Percentiles rank a stretch among this genome's conserved stretches.
Conservation (phyloP, 2,113 vertebrate species). For the Thinocorus orbignyianus region DNA sequence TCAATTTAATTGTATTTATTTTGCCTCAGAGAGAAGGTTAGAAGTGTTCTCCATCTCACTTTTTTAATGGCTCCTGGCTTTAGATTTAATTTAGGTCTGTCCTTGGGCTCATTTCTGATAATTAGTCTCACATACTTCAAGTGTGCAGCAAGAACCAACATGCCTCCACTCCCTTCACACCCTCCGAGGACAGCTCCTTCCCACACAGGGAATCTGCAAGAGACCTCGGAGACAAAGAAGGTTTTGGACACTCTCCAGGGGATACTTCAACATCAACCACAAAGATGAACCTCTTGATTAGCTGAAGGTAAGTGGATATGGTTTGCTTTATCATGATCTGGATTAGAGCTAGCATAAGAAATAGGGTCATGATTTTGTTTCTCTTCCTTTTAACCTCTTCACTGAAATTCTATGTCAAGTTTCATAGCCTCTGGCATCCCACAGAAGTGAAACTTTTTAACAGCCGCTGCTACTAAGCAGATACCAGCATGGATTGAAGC, state of each 20-base stretch:
- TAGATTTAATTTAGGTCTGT: conserved; percentile 1
- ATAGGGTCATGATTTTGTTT: not conserved
- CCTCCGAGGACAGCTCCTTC: not conserved
- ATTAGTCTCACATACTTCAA: not conserved
- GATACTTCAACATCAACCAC: not conserved
- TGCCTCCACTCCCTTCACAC: not conserved
- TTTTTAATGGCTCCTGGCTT: conserved; percentile 10
- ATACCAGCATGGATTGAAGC: not conserved
- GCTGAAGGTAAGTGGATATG: not conserved
- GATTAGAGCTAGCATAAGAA: not conserved
- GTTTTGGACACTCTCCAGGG: conserved; percentile 17
- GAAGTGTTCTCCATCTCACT: not conserved
- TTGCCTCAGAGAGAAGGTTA: conserved; percentile 6
- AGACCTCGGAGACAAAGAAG: not conserved
- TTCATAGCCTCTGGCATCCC: not conserved
- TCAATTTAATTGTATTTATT: conserved; percentile 40
- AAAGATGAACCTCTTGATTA: not conserved
- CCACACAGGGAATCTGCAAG: not conserved
- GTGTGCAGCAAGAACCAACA: not conserved
- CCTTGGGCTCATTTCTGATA: not conserved
- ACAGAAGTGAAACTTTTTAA: not conserved
- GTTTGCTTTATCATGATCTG: not conserved
- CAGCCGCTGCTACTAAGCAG: not conserved
- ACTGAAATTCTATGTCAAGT: not conserved
- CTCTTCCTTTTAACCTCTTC: not conserved